These are phyloP conservation scores for Crioceris asparagi DNA, from an alignment of 2,888 invertebrate genomes.

Conservation along the genomic window DNA sequence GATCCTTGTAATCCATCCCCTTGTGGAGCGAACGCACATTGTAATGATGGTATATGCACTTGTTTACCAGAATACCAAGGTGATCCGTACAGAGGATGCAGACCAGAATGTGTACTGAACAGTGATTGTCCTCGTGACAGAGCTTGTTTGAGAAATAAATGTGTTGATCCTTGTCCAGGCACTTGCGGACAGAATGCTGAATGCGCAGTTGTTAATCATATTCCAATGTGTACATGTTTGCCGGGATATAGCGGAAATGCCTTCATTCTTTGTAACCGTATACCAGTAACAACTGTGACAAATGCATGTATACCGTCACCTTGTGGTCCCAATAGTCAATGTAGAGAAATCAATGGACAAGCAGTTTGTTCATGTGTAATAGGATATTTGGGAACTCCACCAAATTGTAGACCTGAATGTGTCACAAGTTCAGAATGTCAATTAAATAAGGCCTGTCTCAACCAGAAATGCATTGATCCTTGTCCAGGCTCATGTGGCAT, in stretches of 20 bases:
- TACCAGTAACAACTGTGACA: slow-evolving; percentile 32
- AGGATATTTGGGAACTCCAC: slow-evolving; percentile 46
- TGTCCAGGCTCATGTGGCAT: slow-evolving; percentile 47
- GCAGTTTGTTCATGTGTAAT: slow-evolving; percentile 48
- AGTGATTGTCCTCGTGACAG: slow-evolving; percentile 55
- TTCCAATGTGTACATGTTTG: slow-evolving; percentile 54
- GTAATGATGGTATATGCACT: slow-evolving; percentile 55
- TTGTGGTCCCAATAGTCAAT: slow-evolving; percentile 46
- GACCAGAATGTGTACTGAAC: slow-evolving; percentile 61
- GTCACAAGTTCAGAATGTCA: slow-evolving; percentile 47
- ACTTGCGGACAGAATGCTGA: slow-evolving; percentile 60
- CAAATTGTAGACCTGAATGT: slow-evolving; percentile 49
- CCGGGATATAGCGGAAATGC: slow-evolving; percentile 56
- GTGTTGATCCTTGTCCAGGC: slow-evolving; percentile 61
- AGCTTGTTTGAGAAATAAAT: slow-evolving; percentile 61
- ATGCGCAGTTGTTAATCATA: slow-evolving; percentile 65
- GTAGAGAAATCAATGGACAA: slow-evolving; percentile 42
- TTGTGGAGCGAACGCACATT: slow-evolving; percentile 62
- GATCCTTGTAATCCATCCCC: slow-evolving; percentile 60
- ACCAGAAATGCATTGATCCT: slow-evolving; percentile 51
- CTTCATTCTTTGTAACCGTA: slow-evolving; percentile 50
- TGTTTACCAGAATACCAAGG: slow-evolving; percentile 57
- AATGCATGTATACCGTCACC: slow-evolving; percentile 47
- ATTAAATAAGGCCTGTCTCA: slow-evolving; percentile 44
- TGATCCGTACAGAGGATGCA: slow-evolving; percentile 57